These are phyloP conservation scores for Xestia sexstrigata DNA, from an alignment of 2,888 invertebrate species.

Conservation along the genomic window DNA sequence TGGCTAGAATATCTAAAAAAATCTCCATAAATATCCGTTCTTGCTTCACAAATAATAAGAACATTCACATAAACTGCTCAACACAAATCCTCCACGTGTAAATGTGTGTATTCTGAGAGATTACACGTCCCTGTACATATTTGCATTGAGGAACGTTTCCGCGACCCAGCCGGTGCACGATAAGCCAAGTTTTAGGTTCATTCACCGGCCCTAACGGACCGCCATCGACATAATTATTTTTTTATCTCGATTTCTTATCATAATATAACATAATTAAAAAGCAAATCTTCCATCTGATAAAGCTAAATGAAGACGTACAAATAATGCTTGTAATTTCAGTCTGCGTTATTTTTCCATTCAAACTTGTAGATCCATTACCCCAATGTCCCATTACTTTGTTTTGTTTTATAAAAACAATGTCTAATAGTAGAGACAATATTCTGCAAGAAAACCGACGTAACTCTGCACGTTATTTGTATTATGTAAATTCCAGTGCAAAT, in stretches of 20 bases:
- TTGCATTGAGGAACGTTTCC: slow-evolving; percentile 74
- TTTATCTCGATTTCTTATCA: slow-evolving; percentile 68
- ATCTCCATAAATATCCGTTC: not conserved
- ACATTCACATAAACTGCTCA: slow-evolving; percentile 21
- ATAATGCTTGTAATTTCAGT: slow-evolving; percentile 20
- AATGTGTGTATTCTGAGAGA: slow-evolving; percentile 56
- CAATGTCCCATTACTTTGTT: not conserved
- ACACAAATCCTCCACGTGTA: slow-evolving; percentile 38
- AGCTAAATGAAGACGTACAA: slow-evolving; percentile 16
- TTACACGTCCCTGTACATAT: slow-evolving; percentile 65
- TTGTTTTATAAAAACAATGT: slow-evolving; percentile 26
- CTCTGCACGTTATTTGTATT: not conserved
- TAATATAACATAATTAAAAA: slow-evolving; percentile 26
- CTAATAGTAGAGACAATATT: slow-evolving; percentile 1
- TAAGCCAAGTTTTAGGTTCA: slow-evolving; percentile 79
- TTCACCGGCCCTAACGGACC: slow-evolving; percentile 73
- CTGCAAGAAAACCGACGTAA: not conserved
- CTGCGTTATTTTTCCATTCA: not conserved
- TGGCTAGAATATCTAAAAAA: not conserved
- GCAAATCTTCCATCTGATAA: slow-evolving; percentile 38
- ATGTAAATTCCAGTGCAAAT: not conserved
- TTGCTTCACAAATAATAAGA: not conserved
- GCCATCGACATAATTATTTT: slow-evolving; percentile 52
- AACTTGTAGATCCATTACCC: not conserved
- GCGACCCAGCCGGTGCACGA: slow-evolving; percentile 76